A percentile compares a stretch with the other conserved stretches of the same genome.
phyloP scores from a whole-genome alignment of 2,888 invertebrate species.

The Archips xylosteana region DNA sequence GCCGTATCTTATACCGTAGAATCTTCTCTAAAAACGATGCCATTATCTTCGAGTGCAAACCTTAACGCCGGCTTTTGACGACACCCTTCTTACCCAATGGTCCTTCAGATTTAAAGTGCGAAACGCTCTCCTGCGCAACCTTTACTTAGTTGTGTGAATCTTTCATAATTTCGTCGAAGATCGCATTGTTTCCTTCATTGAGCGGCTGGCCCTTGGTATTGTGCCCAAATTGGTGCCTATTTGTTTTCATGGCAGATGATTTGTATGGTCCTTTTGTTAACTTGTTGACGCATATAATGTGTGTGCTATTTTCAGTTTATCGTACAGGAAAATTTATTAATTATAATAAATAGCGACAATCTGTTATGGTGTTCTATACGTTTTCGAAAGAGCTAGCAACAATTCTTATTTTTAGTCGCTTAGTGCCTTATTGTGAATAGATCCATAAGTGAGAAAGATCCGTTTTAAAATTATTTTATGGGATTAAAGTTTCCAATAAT shows the following conservation, averaged over 20 bases:
- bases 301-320: neutral
- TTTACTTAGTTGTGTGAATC: slow-evolving; percentile 35
- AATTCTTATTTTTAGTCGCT: too few species aligned
- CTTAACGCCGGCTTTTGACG: slow-evolving; percentile 10
- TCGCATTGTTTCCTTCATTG: slow-evolving; percentile 20
- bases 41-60: slow-evolving; percentile 1
- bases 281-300: neutral
- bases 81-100: slow-evolving; percentile 30
- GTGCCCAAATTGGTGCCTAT: neutral
- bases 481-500: too few species aligned
- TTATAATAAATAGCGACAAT: neutral
- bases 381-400: neutral
- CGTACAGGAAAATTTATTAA: too few species aligned
- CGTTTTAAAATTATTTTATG: too few species aligned
- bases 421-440: too few species aligned
- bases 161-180: slow-evolving; percentile 24
- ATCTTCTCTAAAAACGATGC: neutral
- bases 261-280: neutral
- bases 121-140: slow-evolving; percentile 24
- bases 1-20: slow-evolving; percentile 2
- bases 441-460: too few species aligned
- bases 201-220: neutral
- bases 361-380: neutral
- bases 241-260: neutral
- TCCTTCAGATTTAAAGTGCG: slow-evolving; percentile 32